Evolutionary conservation across 1,140 invertebrate genomes (phyloP), one percentile per base, ranked within the genome.

Genomic region (Camponotus pennsylvanicus): DNA sequence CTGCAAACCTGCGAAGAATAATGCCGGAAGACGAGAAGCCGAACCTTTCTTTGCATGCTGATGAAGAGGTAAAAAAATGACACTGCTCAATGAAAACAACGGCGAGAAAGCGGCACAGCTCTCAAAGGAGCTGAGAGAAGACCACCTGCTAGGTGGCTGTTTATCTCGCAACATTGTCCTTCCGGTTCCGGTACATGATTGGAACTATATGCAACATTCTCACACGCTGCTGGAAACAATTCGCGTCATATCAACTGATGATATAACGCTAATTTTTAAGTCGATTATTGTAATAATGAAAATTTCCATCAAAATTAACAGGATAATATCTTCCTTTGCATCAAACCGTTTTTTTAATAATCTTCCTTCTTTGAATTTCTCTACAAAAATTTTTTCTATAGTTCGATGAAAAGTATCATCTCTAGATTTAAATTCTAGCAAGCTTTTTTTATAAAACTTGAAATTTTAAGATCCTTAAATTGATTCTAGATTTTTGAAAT

Each of bases 111-210:
- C 66, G 37, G 21, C 49, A n/a, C 5, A 27, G 37, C 49, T 80
- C 37, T 80, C 64, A 70, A 80, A 70, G 21, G 27, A 80, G 6
- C 13, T 34, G 34, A 32, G 11, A 18, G 9, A 76, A 57, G 78
- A 70, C 34, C 78, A 80, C 21, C 66, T 80, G 78, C 6, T 57
- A 57, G 40, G 27, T 18, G 49, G 49, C 13, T 52, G 49, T 70
- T 80, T 70, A 70, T 64, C 3, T 13, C 37, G 9, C 32, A 32
- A 57, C 7, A n/a, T 45, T 40, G 42, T 64, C 3, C 78, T 80
- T 80, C 78, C 78, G 78, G 78, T 80, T 80, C 66, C 52, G 45
- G 78, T 59, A 45, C 49, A 66, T 27, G 64, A 80, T 57, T 57
- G 49, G 42, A n/a, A 32, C 34, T 40, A 27, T 40, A 18, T 32